These are phyloP conservation scores for Cephalopterus ornatus DNA, from an alignment of 2,113 vertebrate genomes.

Conservation along the genomic window DNA sequence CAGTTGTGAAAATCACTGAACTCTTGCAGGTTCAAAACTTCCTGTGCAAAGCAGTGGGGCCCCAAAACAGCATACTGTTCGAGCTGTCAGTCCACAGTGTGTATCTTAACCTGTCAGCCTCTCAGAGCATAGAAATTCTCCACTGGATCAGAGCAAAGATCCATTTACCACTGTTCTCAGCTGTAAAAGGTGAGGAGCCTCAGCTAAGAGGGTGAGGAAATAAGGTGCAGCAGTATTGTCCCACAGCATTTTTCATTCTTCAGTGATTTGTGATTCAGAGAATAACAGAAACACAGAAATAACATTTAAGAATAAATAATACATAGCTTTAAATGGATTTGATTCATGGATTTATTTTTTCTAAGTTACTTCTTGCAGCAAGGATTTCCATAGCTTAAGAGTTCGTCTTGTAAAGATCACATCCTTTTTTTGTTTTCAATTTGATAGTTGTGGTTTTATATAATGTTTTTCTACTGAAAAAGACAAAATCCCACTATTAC, in stretches of 20 bases:
- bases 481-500: neutral
- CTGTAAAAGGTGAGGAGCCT: neutral
- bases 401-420: neutral
- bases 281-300: neutral
- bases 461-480: neutral
- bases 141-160: neutral
- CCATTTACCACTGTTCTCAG: neutral
- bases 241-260: neutral
- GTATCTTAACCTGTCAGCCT: neutral
- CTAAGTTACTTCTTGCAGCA: neutral
- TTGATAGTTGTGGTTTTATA: neutral
- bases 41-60: neutral
- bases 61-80: neutral
- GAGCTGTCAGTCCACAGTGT: neutral
- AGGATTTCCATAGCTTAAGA: neutral
- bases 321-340: neutral
- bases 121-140: neutral
- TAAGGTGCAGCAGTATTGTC: neutral
- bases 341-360: neutral
- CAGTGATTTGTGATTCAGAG: neutral
- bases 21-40: neutral
- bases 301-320: neutral
- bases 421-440: neutral
- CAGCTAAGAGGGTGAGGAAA: neutral
- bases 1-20: neutral